Base-by-base conservation (phyloP, 92 coral and sea anemone species). In the Zoanthus solanderi region DNA sequence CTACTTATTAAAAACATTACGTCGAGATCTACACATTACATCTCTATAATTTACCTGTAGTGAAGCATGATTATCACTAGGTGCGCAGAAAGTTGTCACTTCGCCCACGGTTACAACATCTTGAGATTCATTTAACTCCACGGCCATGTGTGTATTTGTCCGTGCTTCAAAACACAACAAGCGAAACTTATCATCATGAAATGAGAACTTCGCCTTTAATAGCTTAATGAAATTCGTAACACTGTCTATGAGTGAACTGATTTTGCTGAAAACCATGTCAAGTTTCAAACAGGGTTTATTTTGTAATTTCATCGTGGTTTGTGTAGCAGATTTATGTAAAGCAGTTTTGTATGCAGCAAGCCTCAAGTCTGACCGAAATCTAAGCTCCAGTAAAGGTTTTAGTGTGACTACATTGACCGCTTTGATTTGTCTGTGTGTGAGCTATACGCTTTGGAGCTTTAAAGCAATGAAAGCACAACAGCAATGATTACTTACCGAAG, bases 121-220 rank as follows among this genome's bases (percentile, higher is more conserved):
- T 6, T 86, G 83, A 56, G 82, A 54, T 74, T 57, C 83, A 75
- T 18, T 86, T 23, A 86, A 58, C 75, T 86, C 23, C 23, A 23
- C 89, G 18, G 60, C 50, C 83, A 86, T 31, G 74, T 86, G 89
- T 86, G 89, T 86, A 75, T 83, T 75, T 86, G 89, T 83, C 83
- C 16, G 67, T 78, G 89, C 61, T 15, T 86, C 52, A 32, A 71
- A 72, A 56, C 72, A 72, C 82, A 85, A 50, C 88, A 74, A 85
- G 88, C 82, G 82, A 56, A 86, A 60, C 89, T 75, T 86, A 75
- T 44, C 44, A 13, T 31, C 83, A 23, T 23, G 23, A 57, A 85
- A 86, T 75, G 32, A 75, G 44, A 86, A 65, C 82, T 86, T 75
- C 58, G 83, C 57, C 23, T 23, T 23, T 23, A 23, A 23, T 23